Evolutionary conservation across 2,888 invertebrate genomes (phyloP), one percentile per base, ranked within the genome.

Genomic region (Cheilosia impressa): DNA sequence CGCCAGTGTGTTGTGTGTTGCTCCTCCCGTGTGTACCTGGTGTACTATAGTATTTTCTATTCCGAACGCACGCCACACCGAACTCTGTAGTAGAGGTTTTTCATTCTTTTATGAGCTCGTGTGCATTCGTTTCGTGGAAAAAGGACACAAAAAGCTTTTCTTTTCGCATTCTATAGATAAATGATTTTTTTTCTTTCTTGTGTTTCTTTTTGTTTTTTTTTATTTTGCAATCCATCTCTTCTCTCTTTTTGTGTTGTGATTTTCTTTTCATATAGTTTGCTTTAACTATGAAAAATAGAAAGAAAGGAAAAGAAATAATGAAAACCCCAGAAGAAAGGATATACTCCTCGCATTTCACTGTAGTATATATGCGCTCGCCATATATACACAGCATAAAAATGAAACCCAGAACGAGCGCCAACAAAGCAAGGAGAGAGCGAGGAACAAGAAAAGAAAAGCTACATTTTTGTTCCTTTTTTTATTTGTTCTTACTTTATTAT

Each of bases 91-190:
- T 31, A 55, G 55, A 24, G 52, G 38, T 43, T 62, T 77, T 60
- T 34, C 22, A 66, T 65, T 65, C 43, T 60, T 22, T n/a, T 50
- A 69, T 45, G 10, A n/a, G 15, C 50, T 34, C 43, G 65, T 65
- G 72, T 72, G 77, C 62, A 77, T 65, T 73, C 80, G 71, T 85
- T 66, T 53, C 75, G 50, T 52, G 47, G 68, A 80, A 80, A 85
- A 80, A 85, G 71, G 76, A 85, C 75, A 85, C 75, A 85, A 80
- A 80, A 80, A 85, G 84, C 80, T 80, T 80, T 85, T 85, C 71
- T 80, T 79, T 83, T 84, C 65, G 24, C 78, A 68, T 84, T 76
- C 80, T 65, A 80, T 73, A 69, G 68, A 75, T 79, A 43, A 55
- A 72, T 68, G 57, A 19, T 62, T 55, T 69, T 75, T 68, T 43